These are phyloP conservation scores for Cassiopea andromeda DNA, from an alignment of 30 jellyfish, hydroid and myxozoan species.

Conservation along the genomic window DNA sequence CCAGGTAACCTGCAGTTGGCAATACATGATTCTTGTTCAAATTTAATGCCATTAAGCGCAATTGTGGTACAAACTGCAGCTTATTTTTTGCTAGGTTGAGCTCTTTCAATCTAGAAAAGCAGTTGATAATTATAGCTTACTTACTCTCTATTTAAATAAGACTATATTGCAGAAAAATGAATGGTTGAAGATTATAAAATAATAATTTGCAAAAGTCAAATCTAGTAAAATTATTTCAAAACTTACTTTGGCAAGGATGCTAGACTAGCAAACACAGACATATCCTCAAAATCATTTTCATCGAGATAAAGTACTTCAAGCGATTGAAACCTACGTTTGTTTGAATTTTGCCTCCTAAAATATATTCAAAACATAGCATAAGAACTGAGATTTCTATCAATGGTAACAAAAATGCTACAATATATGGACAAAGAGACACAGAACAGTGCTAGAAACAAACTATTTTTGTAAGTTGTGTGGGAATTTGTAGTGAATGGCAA, in stretches of 20 bases:
- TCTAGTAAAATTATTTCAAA: background rate
- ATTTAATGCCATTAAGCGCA: conserved; percentile 2
- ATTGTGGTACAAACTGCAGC: conserved; percentile 25
- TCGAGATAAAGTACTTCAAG: conserved; percentile 43
- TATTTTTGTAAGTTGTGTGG: too few relatives aligned
- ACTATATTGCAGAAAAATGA: background rate
- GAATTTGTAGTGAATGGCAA: too few relatives aligned
- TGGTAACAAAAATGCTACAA: background rate
- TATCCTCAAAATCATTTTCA: conserved; percentile 54
- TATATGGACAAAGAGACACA: background rate
- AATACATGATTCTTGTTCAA: background rate
- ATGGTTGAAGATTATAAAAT: background rate
- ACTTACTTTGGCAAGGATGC: conserved; percentile 70
- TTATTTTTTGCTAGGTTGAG: conserved; percentile 41
- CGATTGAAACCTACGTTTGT: conserved; percentile 4
- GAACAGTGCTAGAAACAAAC: background rate
- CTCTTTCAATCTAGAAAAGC: conserved; percentile 7
- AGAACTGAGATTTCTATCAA: too few relatives aligned
- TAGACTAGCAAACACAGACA: conserved; percentile 62
- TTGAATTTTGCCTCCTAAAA: background rate
- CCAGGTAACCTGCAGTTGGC: background rate
- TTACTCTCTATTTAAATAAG: too few relatives aligned
- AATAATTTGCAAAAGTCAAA: background rate
- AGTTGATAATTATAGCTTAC: too few relatives aligned
- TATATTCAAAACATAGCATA: background rate